These are phyloP conservation scores for Ophioninae sp. DNA, from an alignment of 2,888 invertebrate species.

Conservation along the genomic window DNA sequence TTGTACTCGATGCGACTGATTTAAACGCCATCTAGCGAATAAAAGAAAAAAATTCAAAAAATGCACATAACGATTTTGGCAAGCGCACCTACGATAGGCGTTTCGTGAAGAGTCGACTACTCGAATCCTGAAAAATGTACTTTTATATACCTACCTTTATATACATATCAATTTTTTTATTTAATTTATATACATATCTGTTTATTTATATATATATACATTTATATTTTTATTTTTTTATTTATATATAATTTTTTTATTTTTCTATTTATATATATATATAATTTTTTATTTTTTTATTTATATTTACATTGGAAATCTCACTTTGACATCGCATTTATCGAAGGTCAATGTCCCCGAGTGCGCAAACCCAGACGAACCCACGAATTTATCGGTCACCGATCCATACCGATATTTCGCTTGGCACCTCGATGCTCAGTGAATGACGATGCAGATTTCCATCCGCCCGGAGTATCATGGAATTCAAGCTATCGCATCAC, in stretches of 20 bases:
- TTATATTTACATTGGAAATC: neutral
- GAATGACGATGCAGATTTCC: slow-evolving; percentile 37
- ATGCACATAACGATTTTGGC: neutral
- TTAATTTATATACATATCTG: too few species aligned
- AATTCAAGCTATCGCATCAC: slow-evolving; percentile 12
- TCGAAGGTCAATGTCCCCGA: too few species aligned
- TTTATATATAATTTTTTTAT: neutral
- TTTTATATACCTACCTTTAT: too few species aligned
- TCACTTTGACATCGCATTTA: neutral
- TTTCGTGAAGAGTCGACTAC: too few species aligned
- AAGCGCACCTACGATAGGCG: too few species aligned
- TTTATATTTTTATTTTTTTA: too few species aligned
- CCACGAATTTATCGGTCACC: neutral
- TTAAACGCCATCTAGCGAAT: neutral
- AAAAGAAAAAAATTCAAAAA: slow-evolving; percentile 13
- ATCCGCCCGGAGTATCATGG: slow-evolving; percentile 18
- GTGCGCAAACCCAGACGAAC: too few species aligned
- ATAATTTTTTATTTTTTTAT: too few species aligned
- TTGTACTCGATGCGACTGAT: too few species aligned
- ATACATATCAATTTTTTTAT: too few species aligned
- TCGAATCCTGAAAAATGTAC: too few species aligned
- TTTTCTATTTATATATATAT: neutral
- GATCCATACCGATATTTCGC: slow-evolving; percentile 7
- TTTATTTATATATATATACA: too few species aligned
- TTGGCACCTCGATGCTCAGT: neutral